Percentiles rank a stretch among this genome's conserved stretches.
Evolutionary conservation across 1,140 invertebrate genomes (phyloP).

Genomic region (Bombus turneri): DNA sequence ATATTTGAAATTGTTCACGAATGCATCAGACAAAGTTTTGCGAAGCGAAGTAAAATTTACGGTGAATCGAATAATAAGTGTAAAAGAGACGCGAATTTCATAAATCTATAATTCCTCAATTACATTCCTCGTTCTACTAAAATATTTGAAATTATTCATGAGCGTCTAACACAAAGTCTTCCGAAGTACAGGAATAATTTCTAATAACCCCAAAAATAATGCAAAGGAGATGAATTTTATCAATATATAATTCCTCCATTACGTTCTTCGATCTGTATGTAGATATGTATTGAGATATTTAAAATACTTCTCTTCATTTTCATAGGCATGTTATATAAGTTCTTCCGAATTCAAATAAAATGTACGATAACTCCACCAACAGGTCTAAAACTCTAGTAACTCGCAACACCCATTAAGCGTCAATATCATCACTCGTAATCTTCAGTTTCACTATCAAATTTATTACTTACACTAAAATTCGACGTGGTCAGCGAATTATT

Average conservation of each 20-base stretch:
- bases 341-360: background rate
- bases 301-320: background rate
- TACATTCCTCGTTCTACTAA: background rate
- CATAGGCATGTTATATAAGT: background rate
- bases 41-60: background rate
- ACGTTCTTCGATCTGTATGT: background rate
- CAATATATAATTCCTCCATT: background rate
- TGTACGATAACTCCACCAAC: too few species aligned
- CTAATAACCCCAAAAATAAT: background rate
- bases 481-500: background rate
- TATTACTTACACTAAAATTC: conserved; percentile 47
- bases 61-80: background rate
- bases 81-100: background rate
- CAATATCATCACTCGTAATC: background rate
- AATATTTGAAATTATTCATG: background rate
- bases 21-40: background rate
- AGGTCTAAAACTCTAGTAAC: too few species aligned
- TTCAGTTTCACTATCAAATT: background rate
- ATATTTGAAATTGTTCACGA: background rate
- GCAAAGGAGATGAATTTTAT: background rate
- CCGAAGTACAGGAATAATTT: background rate
- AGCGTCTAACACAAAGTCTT: background rate
- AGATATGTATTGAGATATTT: background rate
- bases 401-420: background rate
- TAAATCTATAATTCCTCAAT: background rate